Conservation (phyloP, 2,113 vertebrate genomes). For the Crotalus viridis region DNA sequence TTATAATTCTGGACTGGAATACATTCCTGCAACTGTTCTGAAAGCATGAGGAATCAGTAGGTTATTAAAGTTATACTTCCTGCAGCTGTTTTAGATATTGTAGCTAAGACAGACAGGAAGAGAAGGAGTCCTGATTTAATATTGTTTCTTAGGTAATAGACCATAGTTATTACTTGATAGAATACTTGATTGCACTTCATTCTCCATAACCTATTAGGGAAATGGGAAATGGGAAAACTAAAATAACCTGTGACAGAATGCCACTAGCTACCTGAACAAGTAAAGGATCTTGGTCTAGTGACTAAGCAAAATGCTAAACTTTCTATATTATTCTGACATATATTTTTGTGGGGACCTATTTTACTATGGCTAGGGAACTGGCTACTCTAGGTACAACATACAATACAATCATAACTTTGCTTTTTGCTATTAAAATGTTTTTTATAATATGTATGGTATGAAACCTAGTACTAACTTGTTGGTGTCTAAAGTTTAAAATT, state of each 20-base stretch:
- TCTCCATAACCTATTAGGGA: not conserved
- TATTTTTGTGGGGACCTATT: constrained; percentile 1
- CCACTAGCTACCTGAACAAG: not conserved
- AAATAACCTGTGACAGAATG: not conserved
- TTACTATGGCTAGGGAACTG: not conserved
- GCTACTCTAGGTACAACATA: not conserved
- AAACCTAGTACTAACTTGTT: constrained; percentile 17
- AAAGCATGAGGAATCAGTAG: constrained; percentile 2
- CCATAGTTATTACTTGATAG: not conserved
- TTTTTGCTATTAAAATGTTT: not conserved
- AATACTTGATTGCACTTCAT: constrained; percentile 1
- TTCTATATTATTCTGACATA: not conserved
- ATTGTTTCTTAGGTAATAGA: not conserved
- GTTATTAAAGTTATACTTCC: constrained; percentile 8
- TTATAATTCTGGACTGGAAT: not conserved
- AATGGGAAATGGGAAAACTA: not conserved
- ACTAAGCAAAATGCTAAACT: not conserved
- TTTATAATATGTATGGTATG: not conserved
- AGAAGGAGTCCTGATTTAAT: not conserved
- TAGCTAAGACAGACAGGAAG: not conserved
- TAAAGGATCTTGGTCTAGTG: not conserved
- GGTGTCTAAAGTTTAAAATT: constrained; percentile 21
- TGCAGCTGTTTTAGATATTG: not conserved
- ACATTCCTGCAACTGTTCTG: constrained; percentile 20
- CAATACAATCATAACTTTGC: not conserved